Evolutionary conservation across 2,888 invertebrate genomes (phyloP), one percentile per base, ranked within the genome.

Genomic region (Adelognathus sp.): DNA sequence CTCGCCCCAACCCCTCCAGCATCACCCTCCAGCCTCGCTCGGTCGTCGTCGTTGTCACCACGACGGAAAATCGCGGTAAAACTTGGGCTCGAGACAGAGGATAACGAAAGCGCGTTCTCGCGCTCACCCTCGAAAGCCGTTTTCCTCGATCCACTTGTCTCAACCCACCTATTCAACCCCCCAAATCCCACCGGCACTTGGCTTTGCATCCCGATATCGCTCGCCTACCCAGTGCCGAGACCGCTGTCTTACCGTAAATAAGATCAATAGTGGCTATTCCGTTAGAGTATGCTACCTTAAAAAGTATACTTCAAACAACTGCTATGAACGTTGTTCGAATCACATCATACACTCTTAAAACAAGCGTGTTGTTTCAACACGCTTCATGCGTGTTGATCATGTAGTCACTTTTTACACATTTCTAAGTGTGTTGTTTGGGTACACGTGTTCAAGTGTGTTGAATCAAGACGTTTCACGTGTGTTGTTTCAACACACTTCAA

Each of bases 51-150:
- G 50, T 66, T 41, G 29, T 39, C 54, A 39, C 39, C 29, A 29
- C 67, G 29, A 41, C 39, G 39, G 7, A 67, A n/a, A n/a, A 78
- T 74, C 33, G 52, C 50, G 21, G 52, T 11, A 56, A 76, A 78
- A 78, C 58, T 78, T 76, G 78, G n/a, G 73, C 64, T 33, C 58
- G 46, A 72, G 31, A 39, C 14, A 72, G 58, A 66, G 74, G 66
- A 79, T 79, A 79, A 86, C 83, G 81, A 79, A 73, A 73, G 80
- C 75, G 52, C 64, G 63, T 58, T 79, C 79, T 69, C 58, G 63
- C 77, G 36, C 71, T 70, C 33, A 41, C 52, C 64, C 61, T 41
- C 54, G 56, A n/a, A n/a, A n/a, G 27, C 18, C 11, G 9, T 54
- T 64, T 36, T n/a, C 36, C 52, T 52, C 31, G 44, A 58, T 56